Evolutionary conservation across 2,113 vertebrate genomes (phyloP).

Genomic region (Solea senegalensis): DNA sequence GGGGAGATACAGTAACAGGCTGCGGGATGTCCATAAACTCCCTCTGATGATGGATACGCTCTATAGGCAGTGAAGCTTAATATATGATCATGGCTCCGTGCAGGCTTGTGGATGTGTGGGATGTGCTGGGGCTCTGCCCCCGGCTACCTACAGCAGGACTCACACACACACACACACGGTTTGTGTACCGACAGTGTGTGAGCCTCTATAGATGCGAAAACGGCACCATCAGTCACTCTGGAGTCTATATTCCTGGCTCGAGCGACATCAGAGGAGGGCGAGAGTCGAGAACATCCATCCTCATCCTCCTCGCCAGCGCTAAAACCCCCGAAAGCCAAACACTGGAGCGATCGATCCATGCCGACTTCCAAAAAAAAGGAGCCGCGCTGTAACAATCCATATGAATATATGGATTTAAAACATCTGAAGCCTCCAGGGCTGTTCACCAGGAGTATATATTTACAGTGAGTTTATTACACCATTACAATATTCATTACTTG

Average conservation of each 20-base stretch:
- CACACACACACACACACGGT: not conserved
- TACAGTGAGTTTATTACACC: conserved; percentile 49
- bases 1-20: conserved; percentile 3
- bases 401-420: conserved; percentile 52
- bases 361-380: not conserved
- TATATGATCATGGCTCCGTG: conserved; percentile 13
- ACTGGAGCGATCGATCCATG: conserved; percentile 20
- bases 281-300: conserved; percentile 14
- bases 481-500: conserved; percentile 55
- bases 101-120: conserved; percentile 22
- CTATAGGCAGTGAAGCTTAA: conserved; percentile 18
- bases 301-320: not conserved
- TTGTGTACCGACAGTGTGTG: not conserved
- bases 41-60: conserved; percentile 26
- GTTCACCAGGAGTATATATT: conserved; percentile 45
- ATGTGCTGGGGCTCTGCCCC: conserved; percentile 20
- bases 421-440: conserved; percentile 11
- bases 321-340: conserved; percentile 4
- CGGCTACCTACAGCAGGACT: conserved; percentile 3
- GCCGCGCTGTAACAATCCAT: conserved; percentile 12
- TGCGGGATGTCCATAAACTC: too few relatives aligned
- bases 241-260: conserved; percentile 17
- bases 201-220: conserved; percentile 12
- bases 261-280: conserved; percentile 2
- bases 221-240: conserved; percentile 35